Evolutionary conservation across 1,140 invertebrate genomes (phyloP), one percentile per base, ranked within the genome.

Genomic region (Dinoponera quadriceps): DNA sequence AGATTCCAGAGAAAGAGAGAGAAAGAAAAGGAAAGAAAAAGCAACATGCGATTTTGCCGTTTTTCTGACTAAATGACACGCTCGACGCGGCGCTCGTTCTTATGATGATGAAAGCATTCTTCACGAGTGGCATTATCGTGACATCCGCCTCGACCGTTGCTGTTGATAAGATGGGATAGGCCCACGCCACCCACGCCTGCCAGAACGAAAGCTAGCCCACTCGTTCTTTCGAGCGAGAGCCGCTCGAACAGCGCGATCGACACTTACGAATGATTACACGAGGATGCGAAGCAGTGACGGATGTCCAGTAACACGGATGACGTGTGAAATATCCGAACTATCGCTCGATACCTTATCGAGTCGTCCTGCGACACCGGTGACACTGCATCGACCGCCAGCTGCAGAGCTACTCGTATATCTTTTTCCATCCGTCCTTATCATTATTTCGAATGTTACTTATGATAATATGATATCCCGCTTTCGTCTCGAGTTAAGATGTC

Each of bases 81-180:
- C 66, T 68, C 25, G 2, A 22, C 51, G 25, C 48, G 25, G 27
- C 48, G 3, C 25, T 80, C 75, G 69, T 80, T 44, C 38, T 44
- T 71, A 80, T 14, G 33, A 59, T 48, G 65, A 80, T 57, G 75
- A 69, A 82, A 74, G 57, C 59, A 84, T 33, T 69, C 63, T 44
- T 44, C 51, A 54, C 20, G 69, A 65, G 49, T 82, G 74, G 81
- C 85, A 89, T 91, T 92, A 91, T 92, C 91, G 84, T 72, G 89
- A 92, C 90, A 91, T 92, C 91, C 91, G 91, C 90, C 60, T 88
- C 82, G 86, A 72, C 90, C 72, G 87, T 80, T 86, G 87, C 87
- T 75, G 80, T 85, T 89, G 90, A 89, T 90, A 91, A 90, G 85
- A 89, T 81, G 82, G 85, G 80, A 89, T 84, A 86, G 85, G 75